Evolutionary conservation across 1,140 invertebrate genomes (phyloP), one percentile per base, ranked within the genome.

Genomic region (Lasioglossum baleicum): DNA sequence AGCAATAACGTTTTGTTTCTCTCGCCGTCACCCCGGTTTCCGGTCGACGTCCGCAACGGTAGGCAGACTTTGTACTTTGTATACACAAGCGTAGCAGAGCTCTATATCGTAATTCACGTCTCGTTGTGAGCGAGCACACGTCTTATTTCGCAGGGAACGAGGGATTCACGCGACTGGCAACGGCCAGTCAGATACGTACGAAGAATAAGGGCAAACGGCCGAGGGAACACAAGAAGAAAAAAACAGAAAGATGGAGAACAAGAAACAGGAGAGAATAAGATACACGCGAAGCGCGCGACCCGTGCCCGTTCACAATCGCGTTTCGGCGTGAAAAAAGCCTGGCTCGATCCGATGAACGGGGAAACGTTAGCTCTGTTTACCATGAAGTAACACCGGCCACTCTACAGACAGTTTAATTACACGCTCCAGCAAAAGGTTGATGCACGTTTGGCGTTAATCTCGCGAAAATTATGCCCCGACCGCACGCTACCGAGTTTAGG

Each of bases 381-480:
- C 61, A 66, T 58, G 69, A 72, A 73, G 70, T 53, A 79, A 79
- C 58, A 56, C 26, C 76, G 69, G 11, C 48, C 35, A 35, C 22
- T 73, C 26, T 58, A 65, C 61, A 72, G 69, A 73, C 61, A 73
- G 70, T 79, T 78, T 73, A 79, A 79, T 79, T 79, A 79, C 70
- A 79, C 69, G 76, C 76, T 79, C 69, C 69, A 66, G 76, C 69
- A 79, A 79, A 73, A 73, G 76, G 76, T 79, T 79, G 76, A 79
- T 79, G 70, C 76, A 79, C 76, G 76, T 79, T 79, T 73, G 22
- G 70, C 31, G 51, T 63, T 73, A 79, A 73, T 79, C 76, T 73
- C 61, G 64, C 76, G 61, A 79, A 79, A 65, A 79, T 65, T 79
- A 73, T 73, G 61, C 76, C 69, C 48, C 48, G 22, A 48, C 76